Percentiles rank a stretch among this genome's conserved stretches.
phyloP scores from a whole-genome alignment of 2,113 vertebrate species.

The Bubo scandiacus region DNA sequence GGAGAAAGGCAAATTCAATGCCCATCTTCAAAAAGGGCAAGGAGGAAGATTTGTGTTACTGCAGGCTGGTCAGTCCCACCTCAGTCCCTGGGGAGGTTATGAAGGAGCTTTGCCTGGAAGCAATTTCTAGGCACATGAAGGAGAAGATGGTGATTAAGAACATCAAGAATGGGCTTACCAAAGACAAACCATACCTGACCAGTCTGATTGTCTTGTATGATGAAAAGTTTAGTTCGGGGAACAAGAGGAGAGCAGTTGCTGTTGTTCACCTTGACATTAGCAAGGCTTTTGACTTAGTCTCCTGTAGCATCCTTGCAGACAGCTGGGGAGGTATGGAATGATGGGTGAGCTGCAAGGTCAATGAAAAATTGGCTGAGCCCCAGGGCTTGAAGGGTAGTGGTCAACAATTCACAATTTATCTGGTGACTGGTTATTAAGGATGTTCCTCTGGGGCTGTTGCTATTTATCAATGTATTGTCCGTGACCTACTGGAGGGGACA shows the following conservation, averaged over 20 bases:
- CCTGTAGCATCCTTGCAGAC: neutral
- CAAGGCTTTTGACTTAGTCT: neutral
- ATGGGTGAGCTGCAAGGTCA: neutral
- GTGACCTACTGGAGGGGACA: neutral
- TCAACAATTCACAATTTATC: neutral
- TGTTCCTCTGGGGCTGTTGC: neutral
- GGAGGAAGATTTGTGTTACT: neutral
- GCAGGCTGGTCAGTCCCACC: neutral
- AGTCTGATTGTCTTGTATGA: neutral
- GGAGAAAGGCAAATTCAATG: neutral
- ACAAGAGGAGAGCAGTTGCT: neutral
- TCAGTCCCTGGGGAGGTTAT: neutral
- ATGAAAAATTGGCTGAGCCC: neutral
- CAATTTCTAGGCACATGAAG: neutral
- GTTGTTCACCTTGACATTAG: neutral
- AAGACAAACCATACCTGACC: neutral
- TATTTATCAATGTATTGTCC: neutral
- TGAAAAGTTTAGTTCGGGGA: neutral
- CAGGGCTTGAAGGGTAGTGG: neutral
- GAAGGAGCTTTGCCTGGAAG: neutral
- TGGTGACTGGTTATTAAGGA: neutral
- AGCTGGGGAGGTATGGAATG: neutral
- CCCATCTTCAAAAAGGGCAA: neutral
- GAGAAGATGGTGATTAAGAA: neutral
- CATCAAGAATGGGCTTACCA: neutral